phyloP scores from a whole-genome alignment of 2,797 vertebrate species.

The Psittacula echo region DNA sequence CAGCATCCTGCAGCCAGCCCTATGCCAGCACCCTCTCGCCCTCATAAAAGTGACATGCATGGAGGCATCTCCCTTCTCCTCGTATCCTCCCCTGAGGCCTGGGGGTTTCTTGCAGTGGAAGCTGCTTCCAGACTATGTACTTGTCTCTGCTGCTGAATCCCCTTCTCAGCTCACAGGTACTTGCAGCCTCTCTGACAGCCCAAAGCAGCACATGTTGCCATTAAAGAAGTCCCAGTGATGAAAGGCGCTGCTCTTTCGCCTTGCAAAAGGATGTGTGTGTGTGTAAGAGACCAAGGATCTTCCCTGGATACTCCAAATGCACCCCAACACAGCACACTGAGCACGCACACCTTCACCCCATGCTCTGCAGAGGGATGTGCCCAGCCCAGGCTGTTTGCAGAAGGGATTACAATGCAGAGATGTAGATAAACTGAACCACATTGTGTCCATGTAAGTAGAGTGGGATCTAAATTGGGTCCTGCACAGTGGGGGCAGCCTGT shows the following conservation, averaged over 20 bases:
- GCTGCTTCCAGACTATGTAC: neutral
- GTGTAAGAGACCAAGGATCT: neutral
- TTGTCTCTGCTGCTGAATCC: neutral
- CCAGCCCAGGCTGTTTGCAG: fast-evolving
- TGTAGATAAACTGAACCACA: neutral
- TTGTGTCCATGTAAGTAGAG: neutral
- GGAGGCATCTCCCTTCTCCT: neutral
- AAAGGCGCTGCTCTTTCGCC: neutral
- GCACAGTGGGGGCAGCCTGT: neutral
- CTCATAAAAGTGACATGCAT: neutral
- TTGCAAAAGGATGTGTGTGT: neutral
- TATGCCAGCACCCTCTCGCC: neutral
- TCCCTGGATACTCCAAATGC: neutral
- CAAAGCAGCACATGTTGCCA: neutral
- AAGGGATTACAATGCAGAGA: neutral
- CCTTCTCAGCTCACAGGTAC: neutral
- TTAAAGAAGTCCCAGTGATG: neutral
- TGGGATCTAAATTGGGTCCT: neutral
- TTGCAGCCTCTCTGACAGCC: neutral
- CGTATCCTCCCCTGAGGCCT: neutral
- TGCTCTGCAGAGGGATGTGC: fast-evolving
- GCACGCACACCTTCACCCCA: neutral
- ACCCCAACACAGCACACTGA: fast-evolving
- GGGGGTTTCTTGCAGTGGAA: neutral
- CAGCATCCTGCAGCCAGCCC: neutral